Base-by-base conservation (phyloP, 2,797 vertebrate species). In the Strix occidentalis region DNA sequence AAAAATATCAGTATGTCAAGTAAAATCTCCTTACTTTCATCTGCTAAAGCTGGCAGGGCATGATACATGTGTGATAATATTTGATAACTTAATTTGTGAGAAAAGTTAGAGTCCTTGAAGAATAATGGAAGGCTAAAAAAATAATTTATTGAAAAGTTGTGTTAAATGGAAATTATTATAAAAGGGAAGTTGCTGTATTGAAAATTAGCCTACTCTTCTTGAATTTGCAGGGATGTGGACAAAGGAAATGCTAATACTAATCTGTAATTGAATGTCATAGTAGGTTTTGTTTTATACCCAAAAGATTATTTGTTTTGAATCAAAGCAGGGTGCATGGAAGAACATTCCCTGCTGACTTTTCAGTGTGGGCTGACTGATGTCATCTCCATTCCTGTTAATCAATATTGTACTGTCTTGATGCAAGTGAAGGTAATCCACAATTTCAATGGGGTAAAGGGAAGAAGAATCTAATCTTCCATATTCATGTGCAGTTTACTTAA, bases 11-110 rank as follows among this genome's bases (percentile, higher is more conserved):
- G 26, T 66, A 68, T 84, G 71, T 93, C 84, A 90, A 84, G 60
- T 90, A 95, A 95, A 93, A 93, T 96, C 58, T 93, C 72, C 76
- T 95, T 74, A 70, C 39, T 95, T 91, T 86, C 53, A 88, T 58
- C 58, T 93, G 53, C 65, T 93, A 91, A 28, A 64, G 5, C 13
- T 85, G 89, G 15, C 2, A 33, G 68, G 28, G 71, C 53, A 19
- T 84, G 89, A 94, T 12, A 18, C 31, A 26, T 58, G n/a, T 66
- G 57, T 88, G 90, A 77, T 25, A 20, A 56, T 31, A 43, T 84
- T 65, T 83, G 41, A 37, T 66, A 71, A 63, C 12, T 29, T 29
- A 21, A 90, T 89, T 69, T 66, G 35, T 68, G 91, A 92, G 61
- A 93, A 72, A 95, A 68, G 66, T 54, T 61, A 63, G 51, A 84